Base-by-base conservation (phyloP, 1,140 invertebrate genomes). In the Marisa cornuarietis region DNA sequence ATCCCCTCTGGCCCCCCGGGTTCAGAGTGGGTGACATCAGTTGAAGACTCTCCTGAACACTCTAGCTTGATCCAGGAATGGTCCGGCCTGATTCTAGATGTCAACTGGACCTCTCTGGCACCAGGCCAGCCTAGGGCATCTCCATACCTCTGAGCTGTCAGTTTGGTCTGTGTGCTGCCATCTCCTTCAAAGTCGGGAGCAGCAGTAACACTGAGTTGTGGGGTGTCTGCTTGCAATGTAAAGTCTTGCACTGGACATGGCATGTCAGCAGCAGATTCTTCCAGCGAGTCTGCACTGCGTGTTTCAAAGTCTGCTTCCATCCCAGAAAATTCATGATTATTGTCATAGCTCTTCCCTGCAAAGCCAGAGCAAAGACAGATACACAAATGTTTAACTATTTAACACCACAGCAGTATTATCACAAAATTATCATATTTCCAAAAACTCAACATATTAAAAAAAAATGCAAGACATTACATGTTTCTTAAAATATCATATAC, bases 281-380 rank as follows among this genome's bases (percentile, higher is more conserved):
- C 88, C 76, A 85, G 84, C 16, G 88, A 88, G 77, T 89, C 87
- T 65, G 87, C 86, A 84, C 86, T 89, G 24, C 90, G 85, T 42
- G 81, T 81, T 62, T 87, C 86, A 58, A 86, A 71, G 66, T 88
- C 88, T 68, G 79, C 76, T 71, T 85, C 85, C 31, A 83, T 82
- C 24, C 69, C 79, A 31, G 79, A 75, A 79, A 51, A 78, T 66
- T 82, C 76, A 26, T 63, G 24, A 20, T 78, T 71, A 16, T 22
- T 24, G 69, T 58, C 16, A 58, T 80, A 51, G 42, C 80, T n/a
- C 63, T 76, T 78, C 31, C 71, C 79, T 82, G 78, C 71, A 77
- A 13, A 65, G n/a, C n/a, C n/a, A n/a, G n/a, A n/a, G n/a, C n/a
- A n/a, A n/a, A 82, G 58, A 76, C 71, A 78, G 77, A 81, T 54